Evolutionary conservation across 1,140 invertebrate genomes (phyloP), one percentile per base, ranked within the genome.

Genomic region (Drosophila lowei): DNA sequence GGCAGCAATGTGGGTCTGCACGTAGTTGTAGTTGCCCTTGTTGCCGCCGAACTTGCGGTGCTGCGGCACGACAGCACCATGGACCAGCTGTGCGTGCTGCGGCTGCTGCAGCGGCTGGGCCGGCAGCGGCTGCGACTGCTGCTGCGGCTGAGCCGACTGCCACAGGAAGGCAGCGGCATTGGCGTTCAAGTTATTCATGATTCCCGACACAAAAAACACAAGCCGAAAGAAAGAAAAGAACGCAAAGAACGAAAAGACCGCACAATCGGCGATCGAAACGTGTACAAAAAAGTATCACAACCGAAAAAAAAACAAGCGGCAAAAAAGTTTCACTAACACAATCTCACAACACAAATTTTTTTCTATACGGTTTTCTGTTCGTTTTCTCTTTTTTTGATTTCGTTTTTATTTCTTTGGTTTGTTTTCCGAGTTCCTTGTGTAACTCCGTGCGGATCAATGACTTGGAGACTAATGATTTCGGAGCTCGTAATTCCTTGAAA

Each of bases 181-280:
- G 11, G 63, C 57, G 46, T 84, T 84, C 34, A 80, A 25, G 53
- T 86, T 86, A n/a, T 88, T 85, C 81, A 86, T 86, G 13, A 3
- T 50, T 38, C 11, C 3, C 5, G 23, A 16, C 30, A 16, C 30
- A 7, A 7, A 15, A 18, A 53, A 47, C 11, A 2, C 8, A 34
- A 42, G 13, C 25, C 9, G 18, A 49, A 34, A 53, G 13, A 23
- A 6, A 30, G 43, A 42, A 7, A 25, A 23, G 2, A 6, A 50
- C 34, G 2, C 3, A 11, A 28, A 21, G 9, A 11, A 28, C 28
- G 6, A 23, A 34, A 59, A 52, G 6, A 52, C 34, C 34, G 1
- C 34, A 38, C 13, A 38, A 38, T 13, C 11, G 34, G 11, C 34
- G 34, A 53, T 18, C 50, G 30, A 53, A 53, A 16, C 30, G 30